Evolutionary conservation across 2,113 vertebrate species (phyloP), one percentile per base, ranked within the genome.

Genomic region (Archocentrus centrarchus): DNA sequence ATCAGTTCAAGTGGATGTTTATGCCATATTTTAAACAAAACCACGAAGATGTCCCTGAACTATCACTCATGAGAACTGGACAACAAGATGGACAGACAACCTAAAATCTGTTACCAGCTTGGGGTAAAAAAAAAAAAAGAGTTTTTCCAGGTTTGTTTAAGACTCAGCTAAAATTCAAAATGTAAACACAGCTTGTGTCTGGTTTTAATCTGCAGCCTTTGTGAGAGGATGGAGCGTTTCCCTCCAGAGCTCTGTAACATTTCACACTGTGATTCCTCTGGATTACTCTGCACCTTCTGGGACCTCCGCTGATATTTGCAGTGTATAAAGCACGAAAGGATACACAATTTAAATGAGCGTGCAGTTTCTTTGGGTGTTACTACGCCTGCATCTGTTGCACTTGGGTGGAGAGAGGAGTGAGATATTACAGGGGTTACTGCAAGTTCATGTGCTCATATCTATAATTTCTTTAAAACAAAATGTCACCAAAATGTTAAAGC

Each of bases 401-500:
- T 73, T 7, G 4, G 37, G 55, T 41, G 57, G 62, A 66, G 64
- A 64, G 13, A 50, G 20, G 59, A 68, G n/a, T 35, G 24, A 75
- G 57, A 83, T 76, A 73, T 75, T 59, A 55, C 57, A 14, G 37
- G 35, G 66, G 76, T 73, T 41, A 44, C 4, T 60, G 58, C 57
- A 85, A 77, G 86, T 79, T 77, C 60, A 59, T 59, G 37, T 6
- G 32, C 62, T 85, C 55, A 5, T 58, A 58, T 75, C 75, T 53
- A 20, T n/a, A 7, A 37, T 77, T 80, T 22, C 20, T 79, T 41
- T 80, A 22, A 70, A 73, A 59, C 20, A 22, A 88, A 89, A 92
- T 84, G 85, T 82, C 87, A 90, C 22, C 27, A 58, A 83, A 86
- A 85, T 79, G 83, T 81, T 88, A 80, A 81, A 35, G 8, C 57